A percentile compares a stretch with the other conserved stretches of the same genome.
Evolutionary conservation across 2,888 invertebrate genomes (phyloP).

Genomic region (Maniola hyperantus): DNA sequence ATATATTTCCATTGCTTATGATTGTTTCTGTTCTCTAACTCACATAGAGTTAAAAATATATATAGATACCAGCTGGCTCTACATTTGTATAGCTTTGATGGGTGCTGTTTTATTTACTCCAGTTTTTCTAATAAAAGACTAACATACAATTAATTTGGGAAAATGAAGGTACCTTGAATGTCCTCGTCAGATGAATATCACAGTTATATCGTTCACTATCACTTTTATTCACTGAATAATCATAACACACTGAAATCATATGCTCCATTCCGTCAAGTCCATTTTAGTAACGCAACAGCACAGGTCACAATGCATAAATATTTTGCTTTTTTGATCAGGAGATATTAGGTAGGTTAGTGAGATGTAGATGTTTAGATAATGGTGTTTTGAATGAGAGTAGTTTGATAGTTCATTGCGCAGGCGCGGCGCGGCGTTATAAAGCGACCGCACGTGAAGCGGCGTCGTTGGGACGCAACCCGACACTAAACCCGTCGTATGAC

Average conservation of each 20-base stretch:
- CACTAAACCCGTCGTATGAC: constrained; percentile 80
- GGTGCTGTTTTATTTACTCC: not conserved
- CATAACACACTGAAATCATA: constrained; percentile 76
- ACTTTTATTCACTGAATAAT: constrained; percentile 73
- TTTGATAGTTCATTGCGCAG: constrained; percentile 66
- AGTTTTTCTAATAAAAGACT: not conserved
- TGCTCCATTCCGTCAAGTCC: constrained; percentile 78
- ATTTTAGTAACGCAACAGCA: constrained; percentile 59
- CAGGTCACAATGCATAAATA: constrained; percentile 58
- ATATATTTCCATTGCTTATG: too few relatives aligned
- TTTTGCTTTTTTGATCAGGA: constrained; percentile 19
- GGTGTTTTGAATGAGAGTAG: constrained; percentile 62
- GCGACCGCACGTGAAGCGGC: constrained; percentile 75
- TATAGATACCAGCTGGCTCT: not conserved
- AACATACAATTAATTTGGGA: not conserved
- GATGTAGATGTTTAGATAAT: constrained; percentile 45
- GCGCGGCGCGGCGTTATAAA: constrained; percentile 49
- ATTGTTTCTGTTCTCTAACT: too few relatives aligned
- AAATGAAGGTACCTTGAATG: constrained; percentile 65
- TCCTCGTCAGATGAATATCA: constrained; percentile 71
- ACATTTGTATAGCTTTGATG: not conserved
- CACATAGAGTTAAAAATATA: not conserved
- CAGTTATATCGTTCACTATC: constrained; percentile 75
- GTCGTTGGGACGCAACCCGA: constrained; percentile 82
- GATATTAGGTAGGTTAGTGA: constrained; percentile 16